phyloP scores from a whole-genome alignment of 2,888 invertebrate species.

The Gymnoscelis rufifasciata region DNA sequence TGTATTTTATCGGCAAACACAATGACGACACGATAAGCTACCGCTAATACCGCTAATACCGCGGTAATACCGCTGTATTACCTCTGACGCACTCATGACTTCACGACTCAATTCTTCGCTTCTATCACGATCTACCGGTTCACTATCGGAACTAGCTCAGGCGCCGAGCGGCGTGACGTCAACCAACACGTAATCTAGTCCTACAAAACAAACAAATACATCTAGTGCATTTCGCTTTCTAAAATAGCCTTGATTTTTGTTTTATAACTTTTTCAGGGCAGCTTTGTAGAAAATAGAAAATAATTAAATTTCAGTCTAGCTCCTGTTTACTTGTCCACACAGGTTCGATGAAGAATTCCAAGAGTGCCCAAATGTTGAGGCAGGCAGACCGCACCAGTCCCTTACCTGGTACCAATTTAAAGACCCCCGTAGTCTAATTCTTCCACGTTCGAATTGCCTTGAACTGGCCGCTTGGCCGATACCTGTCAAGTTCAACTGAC shows the following conservation, averaged over 20 bases:
- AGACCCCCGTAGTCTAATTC: slow-evolving; percentile 60
- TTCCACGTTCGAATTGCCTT: slow-evolving; percentile 55
- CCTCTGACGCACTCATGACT: slow-evolving; percentile 47
- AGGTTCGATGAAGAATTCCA: slow-evolving; percentile 83
- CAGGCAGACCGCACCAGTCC: slow-evolving; percentile 81
- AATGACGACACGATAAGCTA: slow-evolving; percentile 28
- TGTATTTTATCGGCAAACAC: slow-evolving; percentile 58
- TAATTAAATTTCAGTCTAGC: slow-evolving; percentile 56
- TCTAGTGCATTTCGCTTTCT: slow-evolving; percentile 45
- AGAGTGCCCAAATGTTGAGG: slow-evolving; percentile 83
- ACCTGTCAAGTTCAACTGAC: slow-evolving; percentile 46
- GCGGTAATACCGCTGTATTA: slow-evolving; percentile 27
- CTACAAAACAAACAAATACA: slow-evolving; percentile 33
- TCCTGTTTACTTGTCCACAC: slow-evolving; percentile 75
- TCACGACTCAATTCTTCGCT: slow-evolving; percentile 40
- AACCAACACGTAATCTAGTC: slow-evolving; percentile 36
- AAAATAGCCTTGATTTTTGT: slow-evolving; percentile 35
- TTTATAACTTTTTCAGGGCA: slow-evolving; percentile 36
- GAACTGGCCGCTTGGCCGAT: slow-evolving; percentile 38
- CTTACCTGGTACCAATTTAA: slow-evolving; percentile 76
- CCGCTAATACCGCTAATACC: too few species aligned
- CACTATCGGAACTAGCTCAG: slow-evolving; percentile 24
- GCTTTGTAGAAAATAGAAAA: slow-evolving; percentile 39
- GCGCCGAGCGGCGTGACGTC: slow-evolving; percentile 37
- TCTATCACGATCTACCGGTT: slow-evolving; percentile 39